Evolutionary conservation across 2,888 invertebrate species (phyloP), one percentile per base, ranked within the genome.

Genomic region (Limnephilus lunatus): DNA sequence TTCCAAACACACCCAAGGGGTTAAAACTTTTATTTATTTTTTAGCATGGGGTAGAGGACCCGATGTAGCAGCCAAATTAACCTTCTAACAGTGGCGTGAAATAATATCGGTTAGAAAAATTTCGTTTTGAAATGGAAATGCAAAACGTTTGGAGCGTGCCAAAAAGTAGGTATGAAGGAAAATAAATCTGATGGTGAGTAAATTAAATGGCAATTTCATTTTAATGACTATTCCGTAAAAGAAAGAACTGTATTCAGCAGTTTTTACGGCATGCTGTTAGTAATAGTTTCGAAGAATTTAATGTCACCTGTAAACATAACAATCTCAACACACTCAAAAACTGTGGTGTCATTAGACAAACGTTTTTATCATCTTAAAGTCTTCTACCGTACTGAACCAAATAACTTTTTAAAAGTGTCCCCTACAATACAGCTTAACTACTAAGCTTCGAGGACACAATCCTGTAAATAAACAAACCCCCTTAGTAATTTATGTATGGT

Each of bases 61-160:
- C 80, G 88, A 89, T 39, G 80, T 80, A 89, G 88, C 88, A 68
- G 88, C 88, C 44, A 89, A 89, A 89, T 89, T 89, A 80, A 89
- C 88, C 88, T 89, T 80, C 88, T 81, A 89, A 89, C n/a, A 86
- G 86, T 48, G 39, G 86, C 86, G 48, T 86, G 86, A 44, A 86
- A 82, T 82, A 82, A 32, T 32, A 32, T 32, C 32, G 19, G 82
- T 68, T 25, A 25, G 25, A 68, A 68, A n/a, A 68, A n/a, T 68
- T 68, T n/a, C 68, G 25, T 68, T 68, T 68, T 68, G 68, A 68
- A 68, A 68, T 68, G 68, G 25, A 68, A 68, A 68, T 68, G 25
- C 25, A n/a, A 68, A 68, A 25, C 32, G 31, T 82, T 31, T 3
- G 32, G 1, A 31, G 32, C 31, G 31, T 31, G 82, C 82, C 82